These are phyloP conservation scores for Parambassis ranga DNA, from an alignment of 2,797 vertebrate species.

Conservation along the genomic window DNA sequence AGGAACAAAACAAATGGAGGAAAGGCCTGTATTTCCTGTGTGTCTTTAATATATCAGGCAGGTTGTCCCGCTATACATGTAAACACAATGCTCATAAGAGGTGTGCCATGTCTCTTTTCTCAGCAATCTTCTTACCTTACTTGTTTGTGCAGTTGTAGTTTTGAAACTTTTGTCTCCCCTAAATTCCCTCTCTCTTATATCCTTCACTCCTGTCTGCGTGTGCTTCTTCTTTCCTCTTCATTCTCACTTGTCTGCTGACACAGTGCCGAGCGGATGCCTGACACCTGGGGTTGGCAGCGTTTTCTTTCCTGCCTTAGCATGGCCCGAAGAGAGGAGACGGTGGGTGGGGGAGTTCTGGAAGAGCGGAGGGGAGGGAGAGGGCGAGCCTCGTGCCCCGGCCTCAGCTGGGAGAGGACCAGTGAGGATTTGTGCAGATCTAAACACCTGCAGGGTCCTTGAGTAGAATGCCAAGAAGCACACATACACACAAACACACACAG, in stretches of 20 bases:
- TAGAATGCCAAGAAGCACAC: conserved; percentile 11
- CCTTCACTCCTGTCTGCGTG: conserved; percentile 19
- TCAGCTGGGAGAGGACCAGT: conserved; percentile 25
- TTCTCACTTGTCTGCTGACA: conserved; percentile 46
- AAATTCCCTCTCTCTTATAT: conserved; percentile 19
- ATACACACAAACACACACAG: not conserved
- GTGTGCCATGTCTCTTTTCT: not conserved
- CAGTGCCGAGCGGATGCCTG: conserved; percentile 38
- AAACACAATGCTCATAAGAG: not conserved
- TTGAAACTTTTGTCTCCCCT: not conserved
- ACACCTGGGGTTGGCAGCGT: conserved; percentile 45
- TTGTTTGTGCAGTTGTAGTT: not conserved
- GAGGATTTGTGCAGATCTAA: conserved; percentile 19
- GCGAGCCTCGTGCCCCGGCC: not conserved
- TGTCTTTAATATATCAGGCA: conserved; percentile 29
- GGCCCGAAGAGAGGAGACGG: conserved; percentile 8
- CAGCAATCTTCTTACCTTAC: not conserved
- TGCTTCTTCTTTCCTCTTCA: conserved; percentile 30
- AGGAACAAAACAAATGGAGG: conserved; percentile 14
- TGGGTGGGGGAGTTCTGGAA: not conserved
- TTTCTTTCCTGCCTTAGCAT: conserved; percentile 35
- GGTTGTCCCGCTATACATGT: not conserved
- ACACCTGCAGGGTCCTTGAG: conserved; percentile 33
- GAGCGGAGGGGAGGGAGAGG: conserved; percentile 2
- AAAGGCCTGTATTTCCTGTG: not conserved